phyloP scores from a whole-genome alignment of 2,888 invertebrate genomes.

The Xanthia icteritia region DNA sequence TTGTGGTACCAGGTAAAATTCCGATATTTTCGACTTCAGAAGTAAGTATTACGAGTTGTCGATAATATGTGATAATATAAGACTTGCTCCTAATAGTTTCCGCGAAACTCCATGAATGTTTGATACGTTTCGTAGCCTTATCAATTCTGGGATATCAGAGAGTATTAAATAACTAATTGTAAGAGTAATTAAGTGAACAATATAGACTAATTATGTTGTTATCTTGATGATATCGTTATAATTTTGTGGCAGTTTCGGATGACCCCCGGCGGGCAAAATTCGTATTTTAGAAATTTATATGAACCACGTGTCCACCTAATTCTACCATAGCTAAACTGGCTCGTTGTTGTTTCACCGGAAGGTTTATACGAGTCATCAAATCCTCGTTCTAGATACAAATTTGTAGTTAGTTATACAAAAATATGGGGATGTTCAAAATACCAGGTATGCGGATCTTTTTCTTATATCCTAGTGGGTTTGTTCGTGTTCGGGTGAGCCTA shows the following conservation, averaged over 20 bases:
- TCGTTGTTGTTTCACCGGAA: neutral
- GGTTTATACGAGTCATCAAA: neutral
- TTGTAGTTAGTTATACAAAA: neutral
- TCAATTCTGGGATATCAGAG: conserved; percentile 35
- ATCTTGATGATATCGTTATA: conserved; percentile 18
- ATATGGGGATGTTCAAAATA: neutral
- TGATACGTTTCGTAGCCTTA: conserved; percentile 9
- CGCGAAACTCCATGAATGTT: neutral
- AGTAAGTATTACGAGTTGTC: neutral
- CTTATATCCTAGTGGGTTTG: neutral
- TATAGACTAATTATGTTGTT: conserved; percentile 27
- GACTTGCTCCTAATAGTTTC: neutral
- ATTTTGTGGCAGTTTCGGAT: neutral
- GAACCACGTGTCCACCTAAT: neutral
- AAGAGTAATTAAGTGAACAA: conserved; percentile 5
- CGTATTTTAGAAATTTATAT: neutral
- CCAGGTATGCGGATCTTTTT: neutral
- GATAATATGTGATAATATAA: neutral
- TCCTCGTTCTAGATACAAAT: conserved; percentile 1
- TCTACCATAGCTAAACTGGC: neutral
- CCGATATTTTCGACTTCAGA: neutral
- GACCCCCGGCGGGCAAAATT: neutral
- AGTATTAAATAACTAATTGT: too few species aligned
- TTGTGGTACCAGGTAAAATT: too few species aligned
- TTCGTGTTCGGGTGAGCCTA: neutral